phyloP scores from a whole-genome alignment of 1,140 invertebrate species.

The Hormaphis cornu region DNA sequence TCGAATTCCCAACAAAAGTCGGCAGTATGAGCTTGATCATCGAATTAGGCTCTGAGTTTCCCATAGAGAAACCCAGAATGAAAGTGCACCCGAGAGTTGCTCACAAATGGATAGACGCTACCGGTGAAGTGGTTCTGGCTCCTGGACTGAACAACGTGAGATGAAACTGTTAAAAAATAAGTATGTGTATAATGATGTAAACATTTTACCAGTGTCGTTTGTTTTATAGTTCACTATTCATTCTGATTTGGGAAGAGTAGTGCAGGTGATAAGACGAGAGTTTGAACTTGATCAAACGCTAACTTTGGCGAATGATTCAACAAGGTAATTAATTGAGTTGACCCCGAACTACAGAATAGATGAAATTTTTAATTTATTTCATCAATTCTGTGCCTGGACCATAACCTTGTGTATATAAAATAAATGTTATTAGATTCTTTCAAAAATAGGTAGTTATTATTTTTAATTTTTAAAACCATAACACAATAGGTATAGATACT shows the following conservation, averaged over 20 bases:
- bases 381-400: no score
- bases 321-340: slow-evolving; percentile 40
- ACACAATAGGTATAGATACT: no score
- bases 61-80: slow-evolving; percentile 60
- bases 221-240: slow-evolving; percentile 55
- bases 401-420: no score
- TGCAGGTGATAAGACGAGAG: slow-evolving; percentile 66
- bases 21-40: slow-evolving; percentile 56
- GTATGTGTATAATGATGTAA: not conserved
- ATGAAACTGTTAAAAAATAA: not conserved
- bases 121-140: slow-evolving; percentile 55
- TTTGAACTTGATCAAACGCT: slow-evolving; percentile 57
- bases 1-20: slow-evolving; percentile 54
- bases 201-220: not conserved
- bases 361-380: no score
- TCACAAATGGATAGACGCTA: slow-evolving; percentile 59
- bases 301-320: slow-evolving; percentile 30
- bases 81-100: slow-evolving; percentile 53
- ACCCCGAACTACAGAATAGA: no score
- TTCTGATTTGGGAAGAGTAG: slow-evolving; percentile 65
- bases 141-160: slow-evolving; percentile 62
- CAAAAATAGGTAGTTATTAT: no score
- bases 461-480: no score
- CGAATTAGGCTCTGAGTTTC: slow-evolving; percentile 56
- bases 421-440: no score